These are phyloP conservation scores for Vandiemenella viatica DNA, from an alignment of 2,888 invertebrate species.

Conservation along the genomic window DNA sequence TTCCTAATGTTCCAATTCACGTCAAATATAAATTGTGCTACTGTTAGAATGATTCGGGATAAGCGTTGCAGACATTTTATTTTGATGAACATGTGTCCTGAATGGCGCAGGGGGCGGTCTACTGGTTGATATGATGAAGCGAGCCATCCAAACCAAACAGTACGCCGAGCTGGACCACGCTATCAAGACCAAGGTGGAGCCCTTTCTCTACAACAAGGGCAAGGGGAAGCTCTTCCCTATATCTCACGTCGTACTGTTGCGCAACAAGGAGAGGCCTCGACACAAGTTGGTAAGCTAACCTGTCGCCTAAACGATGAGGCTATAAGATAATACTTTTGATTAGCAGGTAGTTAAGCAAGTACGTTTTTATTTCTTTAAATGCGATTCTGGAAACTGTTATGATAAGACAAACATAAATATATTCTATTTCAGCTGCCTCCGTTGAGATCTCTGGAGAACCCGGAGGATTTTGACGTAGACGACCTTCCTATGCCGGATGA, in stretches of 20 bases:
- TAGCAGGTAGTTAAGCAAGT: neutral
- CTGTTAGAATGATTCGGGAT: too few species aligned
- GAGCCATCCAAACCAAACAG: slow-evolving; percentile 78
- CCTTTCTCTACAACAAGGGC: slow-evolving; percentile 87
- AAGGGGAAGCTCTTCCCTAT: slow-evolving; percentile 82
- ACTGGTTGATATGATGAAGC: slow-evolving; percentile 85
- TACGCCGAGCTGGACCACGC: slow-evolving; percentile 85
- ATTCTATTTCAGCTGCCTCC: slow-evolving; percentile 44
- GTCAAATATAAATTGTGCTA: too few species aligned
- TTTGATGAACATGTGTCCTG: too few species aligned
- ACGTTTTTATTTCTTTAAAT: neutral
- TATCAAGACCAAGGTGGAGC: slow-evolving; percentile 79
- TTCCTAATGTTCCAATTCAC: too few species aligned
- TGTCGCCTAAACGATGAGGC: too few species aligned
- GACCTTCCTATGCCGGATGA: slow-evolving; percentile 35
- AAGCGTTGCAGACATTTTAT: too few species aligned
- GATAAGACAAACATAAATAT: neutral
- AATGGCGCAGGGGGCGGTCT: slow-evolving; percentile 79
- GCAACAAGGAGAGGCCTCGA: slow-evolving; percentile 72
- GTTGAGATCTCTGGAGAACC: slow-evolving; percentile 64
- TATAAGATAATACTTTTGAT: neutral
- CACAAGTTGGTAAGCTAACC: slow-evolving; percentile 58
- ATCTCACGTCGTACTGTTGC: slow-evolving; percentile 67
- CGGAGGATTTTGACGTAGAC: slow-evolving; percentile 70
- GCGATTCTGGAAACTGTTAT: neutral